phyloP scores from a whole-genome alignment of 1,140 invertebrate species.

The Scaptomyza pallida region DNA sequence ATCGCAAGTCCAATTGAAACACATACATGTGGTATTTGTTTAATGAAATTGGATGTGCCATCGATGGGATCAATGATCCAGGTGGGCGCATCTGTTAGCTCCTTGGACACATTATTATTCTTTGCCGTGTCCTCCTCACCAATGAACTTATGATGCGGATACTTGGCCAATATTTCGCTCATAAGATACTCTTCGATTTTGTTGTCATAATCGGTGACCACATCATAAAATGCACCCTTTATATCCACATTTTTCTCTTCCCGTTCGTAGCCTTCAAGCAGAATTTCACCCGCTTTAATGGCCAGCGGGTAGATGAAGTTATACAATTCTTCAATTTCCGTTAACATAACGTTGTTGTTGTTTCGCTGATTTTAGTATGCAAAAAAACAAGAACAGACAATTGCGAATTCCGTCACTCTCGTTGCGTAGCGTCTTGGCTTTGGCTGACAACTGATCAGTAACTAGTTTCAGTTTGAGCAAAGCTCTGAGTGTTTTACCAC shows the following conservation, averaged over 20 bases:
- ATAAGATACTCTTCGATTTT: conserved; percentile 91
- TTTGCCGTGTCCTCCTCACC: conserved; percentile 91
- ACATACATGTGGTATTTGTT: conserved; percentile 87
- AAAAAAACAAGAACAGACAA: neutral
- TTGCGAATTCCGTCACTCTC: conserved; percentile 19
- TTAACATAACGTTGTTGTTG: conserved; percentile 50
- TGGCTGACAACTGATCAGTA: conserved; percentile 52
- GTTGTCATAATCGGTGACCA: conserved; percentile 93
- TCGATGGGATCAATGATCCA: conserved; percentile 95
- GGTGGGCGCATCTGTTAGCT: conserved; percentile 91
- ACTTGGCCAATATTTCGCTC: conserved; percentile 87
- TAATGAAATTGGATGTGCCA: conserved; percentile 90
- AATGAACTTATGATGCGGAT: conserved; percentile 92
- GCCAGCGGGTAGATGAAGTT: conserved; percentile 85
- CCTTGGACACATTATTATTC: conserved; percentile 85
- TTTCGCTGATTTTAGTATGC: neutral
- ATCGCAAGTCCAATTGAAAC: conserved; percentile 88
- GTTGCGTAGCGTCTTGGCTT: conserved; percentile 26
- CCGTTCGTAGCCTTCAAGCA: conserved; percentile 85
- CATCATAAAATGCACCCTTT: conserved; percentile 89
- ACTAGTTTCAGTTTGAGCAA: conserved; percentile 9
- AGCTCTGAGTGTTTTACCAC: conserved; percentile 23
- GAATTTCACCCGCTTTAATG: conserved; percentile 67
- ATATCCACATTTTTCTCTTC: conserved; percentile 84
- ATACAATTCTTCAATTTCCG: conserved; percentile 86